Evolutionary conservation across 2,113 vertebrate species (phyloP).

Genomic region (Aldabrachelys gigantea): DNA sequence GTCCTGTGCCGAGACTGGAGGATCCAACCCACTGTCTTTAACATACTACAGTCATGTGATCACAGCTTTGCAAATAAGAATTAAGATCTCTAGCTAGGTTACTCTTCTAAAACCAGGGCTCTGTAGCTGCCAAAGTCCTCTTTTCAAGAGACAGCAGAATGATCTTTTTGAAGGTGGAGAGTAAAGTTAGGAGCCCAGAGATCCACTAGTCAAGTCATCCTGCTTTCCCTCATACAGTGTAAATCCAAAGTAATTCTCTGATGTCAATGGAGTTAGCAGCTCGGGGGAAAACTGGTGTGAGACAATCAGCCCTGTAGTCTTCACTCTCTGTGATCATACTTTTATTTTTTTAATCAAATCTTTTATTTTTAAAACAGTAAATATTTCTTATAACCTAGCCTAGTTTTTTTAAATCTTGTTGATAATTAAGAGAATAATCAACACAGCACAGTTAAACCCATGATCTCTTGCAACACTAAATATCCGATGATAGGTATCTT

Average conservation of each 20-base stretch:
- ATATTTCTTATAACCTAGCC: background rate
- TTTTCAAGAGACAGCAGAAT: background rate
- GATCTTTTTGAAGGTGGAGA: background rate
- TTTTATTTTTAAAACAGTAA: background rate
- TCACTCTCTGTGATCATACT: background rate
- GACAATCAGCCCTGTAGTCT: background rate
- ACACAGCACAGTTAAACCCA: background rate
- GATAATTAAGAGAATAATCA: background rate
- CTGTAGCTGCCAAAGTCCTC: background rate
- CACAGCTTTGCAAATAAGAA: background rate
- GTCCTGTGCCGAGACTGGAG: background rate
- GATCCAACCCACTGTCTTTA: background rate
- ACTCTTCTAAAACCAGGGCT: background rate
- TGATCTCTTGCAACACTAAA: background rate
- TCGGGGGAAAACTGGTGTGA: background rate
- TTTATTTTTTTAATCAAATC: background rate
- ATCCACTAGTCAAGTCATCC: background rate
- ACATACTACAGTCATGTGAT: background rate
- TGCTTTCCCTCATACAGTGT: background rate
- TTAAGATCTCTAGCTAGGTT: background rate
- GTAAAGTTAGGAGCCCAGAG: background rate
- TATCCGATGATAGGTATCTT: background rate
- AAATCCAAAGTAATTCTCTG: background rate
- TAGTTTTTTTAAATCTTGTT: background rate
- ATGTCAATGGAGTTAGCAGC: background rate